phyloP scores from a whole-genome alignment of 2,797 vertebrate genomes.

The Fistularia commersonii region DNA sequence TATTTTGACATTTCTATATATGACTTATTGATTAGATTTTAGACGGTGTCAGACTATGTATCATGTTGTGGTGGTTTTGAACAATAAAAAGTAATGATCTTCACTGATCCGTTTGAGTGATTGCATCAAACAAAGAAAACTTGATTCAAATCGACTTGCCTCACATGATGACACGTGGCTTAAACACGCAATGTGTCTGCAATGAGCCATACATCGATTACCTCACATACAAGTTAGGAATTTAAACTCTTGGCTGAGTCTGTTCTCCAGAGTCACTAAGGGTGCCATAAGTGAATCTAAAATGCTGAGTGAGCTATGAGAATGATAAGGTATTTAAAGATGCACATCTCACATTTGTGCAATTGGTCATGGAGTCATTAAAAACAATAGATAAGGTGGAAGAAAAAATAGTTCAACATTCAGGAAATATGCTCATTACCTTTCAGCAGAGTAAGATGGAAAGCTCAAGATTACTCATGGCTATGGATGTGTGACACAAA shows the following conservation, averaged over 20 bases:
- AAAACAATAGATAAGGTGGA: too few species aligned
- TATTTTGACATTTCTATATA: constrained; percentile 56
- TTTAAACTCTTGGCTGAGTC: neutral
- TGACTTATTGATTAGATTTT: constrained; percentile 53
- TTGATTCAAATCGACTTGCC: constrained; percentile 17
- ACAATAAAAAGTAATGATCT: constrained; percentile 42
- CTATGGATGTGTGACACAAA: too few species aligned
- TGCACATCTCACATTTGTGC: too few species aligned
- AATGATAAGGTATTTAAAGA: too few species aligned
- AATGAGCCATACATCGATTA: constrained; percentile 5
- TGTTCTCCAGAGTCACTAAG: neutral
- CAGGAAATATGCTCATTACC: too few species aligned
- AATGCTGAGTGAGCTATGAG: neutral
- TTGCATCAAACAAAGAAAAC: constrained; percentile 23
- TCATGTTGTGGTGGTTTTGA: constrained; percentile 36
- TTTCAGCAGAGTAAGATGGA: too few species aligned
- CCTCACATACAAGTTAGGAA: neutral
- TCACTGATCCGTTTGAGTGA: constrained; percentile 23
- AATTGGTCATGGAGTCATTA: too few species aligned
- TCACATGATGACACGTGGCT: constrained; percentile 17
- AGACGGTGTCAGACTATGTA: constrained; percentile 33
- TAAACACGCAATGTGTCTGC: neutral
- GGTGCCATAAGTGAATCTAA: neutral
- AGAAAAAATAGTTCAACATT: too few species aligned
- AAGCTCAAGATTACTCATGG: too few species aligned